Percentiles rank a stretch among this genome's conserved stretches.
phyloP scores from a whole-genome alignment of 2,113 vertebrate species.

The Hippopotamus amphibius region DNA sequence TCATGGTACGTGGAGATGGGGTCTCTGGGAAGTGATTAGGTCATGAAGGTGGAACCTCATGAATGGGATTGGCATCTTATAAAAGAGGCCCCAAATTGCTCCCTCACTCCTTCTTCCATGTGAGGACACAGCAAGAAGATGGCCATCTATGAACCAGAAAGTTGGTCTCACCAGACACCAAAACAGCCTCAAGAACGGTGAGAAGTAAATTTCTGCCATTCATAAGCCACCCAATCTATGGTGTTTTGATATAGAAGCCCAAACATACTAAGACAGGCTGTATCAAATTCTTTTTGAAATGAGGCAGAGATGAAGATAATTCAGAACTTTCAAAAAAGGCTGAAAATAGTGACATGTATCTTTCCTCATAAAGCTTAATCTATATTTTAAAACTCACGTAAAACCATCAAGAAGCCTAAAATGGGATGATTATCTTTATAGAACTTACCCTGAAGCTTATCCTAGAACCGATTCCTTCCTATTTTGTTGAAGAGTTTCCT shows the following conservation, averaged over 20 bases:
- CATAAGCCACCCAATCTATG: background rate
- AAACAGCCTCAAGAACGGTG: background rate
- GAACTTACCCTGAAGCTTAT: background rate
- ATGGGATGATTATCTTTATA: background rate
- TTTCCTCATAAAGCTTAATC: background rate
- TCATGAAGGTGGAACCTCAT: background rate
- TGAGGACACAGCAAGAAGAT: background rate
- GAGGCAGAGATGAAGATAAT: background rate
- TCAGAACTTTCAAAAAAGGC: background rate
- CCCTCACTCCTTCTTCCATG: background rate
- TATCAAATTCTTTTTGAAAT: conserved; percentile 14
- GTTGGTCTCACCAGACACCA: background rate
- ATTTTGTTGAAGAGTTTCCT: background rate
- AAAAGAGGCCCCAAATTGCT: background rate
- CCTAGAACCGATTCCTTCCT: background rate
- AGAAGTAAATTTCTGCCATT: background rate
- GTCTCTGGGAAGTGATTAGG: background rate
- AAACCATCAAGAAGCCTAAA: background rate
- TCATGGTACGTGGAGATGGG: background rate
- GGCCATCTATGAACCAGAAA: background rate
- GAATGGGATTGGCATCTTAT: background rate
- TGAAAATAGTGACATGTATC: background rate
- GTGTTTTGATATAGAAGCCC: background rate
- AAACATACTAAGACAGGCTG: background rate
- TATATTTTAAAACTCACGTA: conserved; percentile 31